These are phyloP conservation scores for Takifugu flavidus DNA, from an alignment of 2,113 vertebrate species.

Conservation along the genomic window DNA sequence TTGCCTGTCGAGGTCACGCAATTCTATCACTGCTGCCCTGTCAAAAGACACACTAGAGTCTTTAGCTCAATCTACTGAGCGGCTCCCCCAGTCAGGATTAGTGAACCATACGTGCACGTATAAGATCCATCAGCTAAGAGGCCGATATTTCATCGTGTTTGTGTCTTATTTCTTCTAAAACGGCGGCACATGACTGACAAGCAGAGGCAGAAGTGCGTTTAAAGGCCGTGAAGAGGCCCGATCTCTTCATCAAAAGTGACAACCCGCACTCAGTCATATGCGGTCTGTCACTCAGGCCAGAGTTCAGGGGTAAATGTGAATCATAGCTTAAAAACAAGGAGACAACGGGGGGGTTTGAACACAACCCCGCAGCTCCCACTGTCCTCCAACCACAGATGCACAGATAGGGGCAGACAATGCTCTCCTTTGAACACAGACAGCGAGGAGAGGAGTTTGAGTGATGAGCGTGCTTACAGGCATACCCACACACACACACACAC, in stretches of 20 bases:
- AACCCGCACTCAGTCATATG: slow-evolving; percentile 27
- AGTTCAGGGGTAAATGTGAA: slow-evolving; percentile 49
- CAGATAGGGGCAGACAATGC: slow-evolving; percentile 71
- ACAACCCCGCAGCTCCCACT: slow-evolving; percentile 29
- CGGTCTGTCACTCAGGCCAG: slow-evolving; percentile 18
- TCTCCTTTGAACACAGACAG: slow-evolving; percentile 54
- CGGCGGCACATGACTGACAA: not conserved
- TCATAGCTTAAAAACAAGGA: slow-evolving; percentile 52
- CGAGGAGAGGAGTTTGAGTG: slow-evolving; percentile 41
- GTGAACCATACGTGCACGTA: no score
- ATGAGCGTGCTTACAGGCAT: slow-evolving; percentile 21
- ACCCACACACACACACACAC: slow-evolving; percentile 13
- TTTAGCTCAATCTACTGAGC: no score
- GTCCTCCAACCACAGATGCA: slow-evolving; percentile 53
- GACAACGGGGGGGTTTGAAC: slow-evolving; percentile 45
- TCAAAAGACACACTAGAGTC: no score
- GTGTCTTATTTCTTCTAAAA: not conserved
- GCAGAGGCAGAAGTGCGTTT: not conserved
- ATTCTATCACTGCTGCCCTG: no score
- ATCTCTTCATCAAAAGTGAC: slow-evolving; percentile 9
- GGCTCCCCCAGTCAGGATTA: no score
- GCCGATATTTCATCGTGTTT: not conserved
- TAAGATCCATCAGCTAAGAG: not conserved
- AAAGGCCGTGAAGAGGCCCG: slow-evolving; percentile 24
- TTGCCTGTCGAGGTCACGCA: not conserved